Conservation (phyloP, 1,140 invertebrate species). For the Megathymus violae region DNA sequence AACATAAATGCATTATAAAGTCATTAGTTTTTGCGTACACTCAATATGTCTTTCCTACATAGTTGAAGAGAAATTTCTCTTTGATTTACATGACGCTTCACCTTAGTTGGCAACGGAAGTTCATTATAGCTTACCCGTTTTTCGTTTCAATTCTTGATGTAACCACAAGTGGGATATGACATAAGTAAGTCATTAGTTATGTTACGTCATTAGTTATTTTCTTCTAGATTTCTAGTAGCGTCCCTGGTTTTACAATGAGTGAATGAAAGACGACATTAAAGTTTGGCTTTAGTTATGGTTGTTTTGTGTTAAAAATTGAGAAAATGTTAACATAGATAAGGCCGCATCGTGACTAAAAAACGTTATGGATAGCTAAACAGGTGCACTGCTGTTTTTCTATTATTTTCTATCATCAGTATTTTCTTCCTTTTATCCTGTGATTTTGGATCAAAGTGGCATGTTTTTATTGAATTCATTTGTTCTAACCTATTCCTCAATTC, state of each 20-base stretch:
- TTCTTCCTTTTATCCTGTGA: too few species aligned
- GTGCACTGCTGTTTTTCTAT: too few species aligned
- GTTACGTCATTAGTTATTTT: too few species aligned
- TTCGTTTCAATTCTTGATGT: slow-evolving; percentile 9
- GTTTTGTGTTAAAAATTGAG: too few species aligned
- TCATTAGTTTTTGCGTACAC: slow-evolving; percentile 3
- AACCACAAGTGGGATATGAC: slow-evolving; percentile 19
- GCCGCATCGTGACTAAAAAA: too few species aligned
- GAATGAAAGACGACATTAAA: not conserved
- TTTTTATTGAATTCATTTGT: too few species aligned
- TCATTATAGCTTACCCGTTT: slow-evolving; percentile 20
- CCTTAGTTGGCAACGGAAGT: slow-evolving; percentile 16
- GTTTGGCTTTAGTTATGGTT: too few species aligned
- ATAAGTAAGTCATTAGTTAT: slow-evolving; percentile 27
- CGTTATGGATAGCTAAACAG: too few species aligned
- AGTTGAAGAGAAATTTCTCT: slow-evolving; percentile 18
- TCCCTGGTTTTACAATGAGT: not conserved
- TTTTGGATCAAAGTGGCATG: too few species aligned
- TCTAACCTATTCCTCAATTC: too few species aligned
- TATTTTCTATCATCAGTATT: too few species aligned
- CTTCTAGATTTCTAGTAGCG: not conserved
- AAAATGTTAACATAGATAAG: too few species aligned
- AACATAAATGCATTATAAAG: not conserved
- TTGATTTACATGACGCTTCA: slow-evolving; percentile 2
- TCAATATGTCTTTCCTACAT: not conserved